Percentiles rank a stretch among this genome's conserved stretches.
Conservation (phyloP, 2,797 vertebrate genomes). For the Oreortyx pictus region DNA sequence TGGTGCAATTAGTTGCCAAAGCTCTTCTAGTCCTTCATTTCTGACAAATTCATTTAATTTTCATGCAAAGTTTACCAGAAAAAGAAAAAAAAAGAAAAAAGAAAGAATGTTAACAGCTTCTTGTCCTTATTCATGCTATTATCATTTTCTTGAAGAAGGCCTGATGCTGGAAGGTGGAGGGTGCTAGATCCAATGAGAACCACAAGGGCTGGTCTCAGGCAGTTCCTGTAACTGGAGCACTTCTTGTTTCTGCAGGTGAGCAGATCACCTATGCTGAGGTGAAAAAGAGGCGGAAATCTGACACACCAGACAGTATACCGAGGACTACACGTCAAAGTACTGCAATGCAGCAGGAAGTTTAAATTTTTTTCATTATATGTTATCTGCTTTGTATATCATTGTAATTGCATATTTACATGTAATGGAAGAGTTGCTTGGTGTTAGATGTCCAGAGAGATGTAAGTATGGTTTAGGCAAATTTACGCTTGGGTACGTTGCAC, state of each 20-base stretch:
- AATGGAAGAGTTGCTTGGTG: neutral
- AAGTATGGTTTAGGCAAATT: neutral
- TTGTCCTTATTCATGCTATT: neutral
- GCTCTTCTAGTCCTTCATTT: neutral
- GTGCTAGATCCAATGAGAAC: neutral
- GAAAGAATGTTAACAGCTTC: accelerated
- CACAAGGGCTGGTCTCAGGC: neutral
- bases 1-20: neutral
- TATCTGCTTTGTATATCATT: neutral
- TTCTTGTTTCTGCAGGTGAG: neutral
- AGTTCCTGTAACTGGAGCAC: neutral
- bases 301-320: neutral
- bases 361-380: neutral
- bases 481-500: neutral
- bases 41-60: neutral
- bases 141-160: neutral
- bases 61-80: neutral
- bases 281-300: neutral
- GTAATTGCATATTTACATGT: neutral
- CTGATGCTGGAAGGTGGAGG: neutral
- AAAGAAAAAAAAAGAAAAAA: too few relatives aligned
- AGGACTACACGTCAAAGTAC: neutral
- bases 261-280: neutral
- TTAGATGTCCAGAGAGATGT: too few relatives aligned
- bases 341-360: neutral